Conservation (phyloP, 2,888 invertebrate species). For the Mesorhabditis sp. region DNA sequence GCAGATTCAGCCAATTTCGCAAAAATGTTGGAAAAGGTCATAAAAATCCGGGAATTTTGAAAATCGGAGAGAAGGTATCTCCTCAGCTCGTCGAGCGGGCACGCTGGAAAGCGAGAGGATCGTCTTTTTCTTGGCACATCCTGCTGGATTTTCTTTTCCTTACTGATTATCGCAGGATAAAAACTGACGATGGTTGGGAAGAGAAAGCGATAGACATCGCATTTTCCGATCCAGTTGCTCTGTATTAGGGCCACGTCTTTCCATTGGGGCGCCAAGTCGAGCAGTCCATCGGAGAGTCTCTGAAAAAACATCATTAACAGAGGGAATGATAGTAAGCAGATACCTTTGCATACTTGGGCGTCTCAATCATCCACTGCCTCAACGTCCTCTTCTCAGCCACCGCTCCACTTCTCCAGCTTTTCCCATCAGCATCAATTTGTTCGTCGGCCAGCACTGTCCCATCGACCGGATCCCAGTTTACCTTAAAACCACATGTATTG, state of each 20-base stretch:
- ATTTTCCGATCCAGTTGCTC: slow-evolving; percentile 61
- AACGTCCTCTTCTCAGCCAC: slow-evolving; percentile 82
- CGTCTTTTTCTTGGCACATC: no score
- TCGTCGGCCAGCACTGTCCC: slow-evolving; percentile 94
- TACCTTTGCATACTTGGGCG: slow-evolving; percentile 67
- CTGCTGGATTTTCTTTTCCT: no score
- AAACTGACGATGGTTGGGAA: slow-evolving; percentile 36
- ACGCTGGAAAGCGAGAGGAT: no score
- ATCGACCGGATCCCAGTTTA: slow-evolving; percentile 97
- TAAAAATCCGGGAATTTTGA: no score
- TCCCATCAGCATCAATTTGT: slow-evolving; percentile 74
- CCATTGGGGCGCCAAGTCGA: slow-evolving; percentile 42
- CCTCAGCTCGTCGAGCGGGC: no score
- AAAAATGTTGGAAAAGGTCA: no score
- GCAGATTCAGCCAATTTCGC: slow-evolving; percentile 7
- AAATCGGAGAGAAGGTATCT: no score
- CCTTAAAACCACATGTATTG: slow-evolving; percentile 14
- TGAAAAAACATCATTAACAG: slow-evolving; percentile 13
- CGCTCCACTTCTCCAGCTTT: slow-evolving; percentile 86
- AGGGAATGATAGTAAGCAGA: background rate
- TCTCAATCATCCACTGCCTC: slow-evolving; percentile 86
- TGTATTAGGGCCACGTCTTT: slow-evolving; percentile 53
- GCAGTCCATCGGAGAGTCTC: slow-evolving; percentile 45
- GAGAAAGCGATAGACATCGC: slow-evolving; percentile 52
- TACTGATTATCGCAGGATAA: background rate